Evolutionary conservation across 2,797 vertebrate genomes (phyloP), one percentile per base, ranked within the genome.

Genomic region (Sebastes itinus): DNA sequence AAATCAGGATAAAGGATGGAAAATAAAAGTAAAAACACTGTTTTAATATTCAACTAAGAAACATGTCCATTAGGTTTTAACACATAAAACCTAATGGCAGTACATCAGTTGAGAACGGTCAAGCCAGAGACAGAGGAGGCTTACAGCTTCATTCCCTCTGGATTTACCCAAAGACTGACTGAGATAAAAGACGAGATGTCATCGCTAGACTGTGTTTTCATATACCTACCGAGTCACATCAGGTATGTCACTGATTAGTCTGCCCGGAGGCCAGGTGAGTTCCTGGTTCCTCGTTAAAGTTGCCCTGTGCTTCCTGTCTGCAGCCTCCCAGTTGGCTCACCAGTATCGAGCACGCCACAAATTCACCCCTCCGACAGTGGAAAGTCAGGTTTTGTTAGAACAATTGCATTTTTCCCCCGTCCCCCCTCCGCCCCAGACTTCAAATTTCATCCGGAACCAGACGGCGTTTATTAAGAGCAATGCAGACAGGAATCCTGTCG

Each of bases 191-290:
- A 61, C 7, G 3, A 62, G 33, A 78, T 42, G 11, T 69, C 73
- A 65, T 55, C 3, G 2, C 25, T 46, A 62, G 12, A 75, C 52
- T 73, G 32, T 35, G 61, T 77, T 83, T 82, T 85, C 61, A 78
- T 80, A 33, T 81, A 18, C 62, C 55, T 7, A 68, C 20, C 0
- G 20, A 27, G 69, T 68, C 82, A 70, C 55, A 73, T 75, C 64
- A 81, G 65, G 75, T 87, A 78, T 84, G 80, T 79, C 65, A 23
- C 42, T 64, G 72, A 81, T 77, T 65, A 67, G 63, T 66, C 23
- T n/a, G 22, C 60, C 84, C 49, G 6, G 23, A 79, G 72, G 83
- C 23, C 69, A 70, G 55, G 55, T 75, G 58, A 64, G 72, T 72
- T 73, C 22, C 32, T 16, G 28, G 12, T 49, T 49, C 22, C 35